A percentile compares a stretch with the other conserved stretches of the same genome.
phyloP scores from a whole-genome alignment of 1,140 invertebrate species.

The Ectropis grisescens region DNA sequence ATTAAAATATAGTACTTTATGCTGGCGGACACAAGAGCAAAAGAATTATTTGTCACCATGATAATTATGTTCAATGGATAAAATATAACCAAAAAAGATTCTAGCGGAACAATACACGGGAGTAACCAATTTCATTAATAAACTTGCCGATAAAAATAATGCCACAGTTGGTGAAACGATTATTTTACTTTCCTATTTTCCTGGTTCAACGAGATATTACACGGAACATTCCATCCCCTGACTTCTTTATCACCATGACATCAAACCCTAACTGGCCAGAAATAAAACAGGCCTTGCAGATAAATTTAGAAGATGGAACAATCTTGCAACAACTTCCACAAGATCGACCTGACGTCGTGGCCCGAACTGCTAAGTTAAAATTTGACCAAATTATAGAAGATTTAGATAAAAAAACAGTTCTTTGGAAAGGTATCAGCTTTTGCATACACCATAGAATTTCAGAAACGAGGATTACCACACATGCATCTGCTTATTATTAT shows the following conservation, averaged over 20 bases:
- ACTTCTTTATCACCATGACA: slow-evolving; percentile 6
- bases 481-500: slow-evolving; percentile 15
- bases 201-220: slow-evolving; percentile 4
- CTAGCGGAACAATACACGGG: slow-evolving; percentile 5
- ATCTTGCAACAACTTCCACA: slow-evolving; percentile 8
- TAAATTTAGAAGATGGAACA: slow-evolving; percentile 8
- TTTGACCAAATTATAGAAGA: slow-evolving; percentile 8
- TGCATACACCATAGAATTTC: slow-evolving; percentile 10
- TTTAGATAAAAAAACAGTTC: slow-evolving; percentile 11
- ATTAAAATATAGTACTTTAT: no score
- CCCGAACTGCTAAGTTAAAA: slow-evolving; percentile 6
- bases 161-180: slow-evolving; percentile 5
- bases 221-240: slow-evolving; percentile 4
- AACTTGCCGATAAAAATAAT: slow-evolving; percentile 6
- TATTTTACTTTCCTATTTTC: slow-evolving; percentile 2
- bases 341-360: slow-evolving; percentile 5
- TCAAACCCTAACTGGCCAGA: slow-evolving; percentile 5
- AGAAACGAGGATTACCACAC: slow-evolving; percentile 13
- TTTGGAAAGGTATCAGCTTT: slow-evolving; percentile 8
- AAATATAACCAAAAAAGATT: slow-evolving; percentile 9
- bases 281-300: slow-evolving; percentile 8
- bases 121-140: slow-evolving; percentile 5
- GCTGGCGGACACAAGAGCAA: no score
- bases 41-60: no score
- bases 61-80: slow-evolving; percentile 5